Evolutionary conservation across 1,140 invertebrate genomes (phyloP).

Genomic region (Drosophila tropicalis): DNA sequence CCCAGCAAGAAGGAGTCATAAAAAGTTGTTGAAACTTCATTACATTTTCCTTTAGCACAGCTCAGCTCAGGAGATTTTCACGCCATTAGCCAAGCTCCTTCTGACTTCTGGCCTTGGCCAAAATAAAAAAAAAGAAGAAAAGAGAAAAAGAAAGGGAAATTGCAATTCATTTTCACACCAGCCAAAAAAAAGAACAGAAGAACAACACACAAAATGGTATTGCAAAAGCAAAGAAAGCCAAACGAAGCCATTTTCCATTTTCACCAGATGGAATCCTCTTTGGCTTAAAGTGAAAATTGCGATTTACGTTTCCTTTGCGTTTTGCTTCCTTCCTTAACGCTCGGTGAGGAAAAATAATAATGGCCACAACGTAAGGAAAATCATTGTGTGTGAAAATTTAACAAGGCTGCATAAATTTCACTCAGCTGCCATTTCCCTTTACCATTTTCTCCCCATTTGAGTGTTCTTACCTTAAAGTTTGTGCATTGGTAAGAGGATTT

Average conservation of each 20-base stretch:
- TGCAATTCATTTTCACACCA: conserved; percentile 46
- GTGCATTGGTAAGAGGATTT: conserved; percentile 15
- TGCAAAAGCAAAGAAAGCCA: neutral
- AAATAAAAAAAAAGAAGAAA: conserved; percentile 23
- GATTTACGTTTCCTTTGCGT: conserved; percentile 34
- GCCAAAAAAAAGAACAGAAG: neutral
- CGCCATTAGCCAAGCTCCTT: conserved; percentile 27
- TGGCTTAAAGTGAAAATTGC: conserved; percentile 37
- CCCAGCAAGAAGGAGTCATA: conserved; percentile 1
- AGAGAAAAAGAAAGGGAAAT: conserved; percentile 40
- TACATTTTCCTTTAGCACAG: conserved; percentile 27
- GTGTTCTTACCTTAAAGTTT: neutral
- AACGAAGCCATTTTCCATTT: conserved; percentile 41
- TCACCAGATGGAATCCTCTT: conserved; percentile 15
- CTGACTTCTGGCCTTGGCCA: conserved; percentile 12
- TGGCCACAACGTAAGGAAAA: conserved; percentile 12
- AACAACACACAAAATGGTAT: neutral
- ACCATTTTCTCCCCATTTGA: too few relatives aligned
- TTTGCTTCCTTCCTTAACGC: conserved; percentile 20
- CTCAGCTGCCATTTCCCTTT: conserved; percentile 10
- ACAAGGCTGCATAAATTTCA: conserved; percentile 54
- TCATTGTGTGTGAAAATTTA: conserved; percentile 42
- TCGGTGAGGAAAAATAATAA: conserved; percentile 8
- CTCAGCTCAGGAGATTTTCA: conserved; percentile 37
- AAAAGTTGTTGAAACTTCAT: conserved; percentile 51